Conservation (phyloP, 2,888 invertebrate genomes). For the Biston betularia region DNA sequence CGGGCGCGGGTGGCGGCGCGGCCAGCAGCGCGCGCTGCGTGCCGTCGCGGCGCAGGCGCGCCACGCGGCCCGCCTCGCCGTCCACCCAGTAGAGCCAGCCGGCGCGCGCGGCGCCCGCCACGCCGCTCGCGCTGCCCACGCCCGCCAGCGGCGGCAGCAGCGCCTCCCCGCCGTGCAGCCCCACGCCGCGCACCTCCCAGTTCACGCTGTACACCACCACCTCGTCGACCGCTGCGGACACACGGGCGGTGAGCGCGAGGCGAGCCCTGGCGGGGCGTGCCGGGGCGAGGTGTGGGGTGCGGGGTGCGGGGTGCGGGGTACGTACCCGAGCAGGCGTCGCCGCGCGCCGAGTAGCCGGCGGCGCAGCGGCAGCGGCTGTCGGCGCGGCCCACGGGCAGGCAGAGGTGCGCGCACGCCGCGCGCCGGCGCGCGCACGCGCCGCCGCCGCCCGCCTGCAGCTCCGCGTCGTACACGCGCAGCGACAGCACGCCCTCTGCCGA, state of each 20-base stretch:
- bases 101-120: slow-evolving; percentile 84
- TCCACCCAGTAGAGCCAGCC: slow-evolving; percentile 94
- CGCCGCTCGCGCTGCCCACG: slow-evolving; percentile 90
- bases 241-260: too few species aligned
- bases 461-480: slow-evolving; percentile 90
- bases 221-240: slow-evolving; percentile 85
- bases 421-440: slow-evolving; percentile 86
- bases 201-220: slow-evolving; percentile 92
- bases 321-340: slow-evolving; percentile 26
- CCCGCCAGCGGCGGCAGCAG: slow-evolving; percentile 76
- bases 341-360: slow-evolving; percentile 81
- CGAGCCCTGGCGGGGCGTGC: too few species aligned
- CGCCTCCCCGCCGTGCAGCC: slow-evolving; percentile 60
- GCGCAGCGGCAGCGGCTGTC: slow-evolving; percentile 91
- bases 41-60: slow-evolving; percentile 92
- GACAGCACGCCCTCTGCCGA: slow-evolving; percentile 88
- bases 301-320: too few species aligned
- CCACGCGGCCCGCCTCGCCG: slow-evolving; percentile 91
- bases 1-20: slow-evolving; percentile 76
- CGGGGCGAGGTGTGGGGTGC: too few species aligned
- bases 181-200: slow-evolving; percentile 89
- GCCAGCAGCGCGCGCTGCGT: slow-evolving; percentile 88
- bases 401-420: slow-evolving; percentile 90
- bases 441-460: slow-evolving; percentile 72
- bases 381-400: slow-evolving; percentile 87